Conservation (phyloP, 2,888 invertebrate species). For the Vannuccia rotundouncinata region DNA sequence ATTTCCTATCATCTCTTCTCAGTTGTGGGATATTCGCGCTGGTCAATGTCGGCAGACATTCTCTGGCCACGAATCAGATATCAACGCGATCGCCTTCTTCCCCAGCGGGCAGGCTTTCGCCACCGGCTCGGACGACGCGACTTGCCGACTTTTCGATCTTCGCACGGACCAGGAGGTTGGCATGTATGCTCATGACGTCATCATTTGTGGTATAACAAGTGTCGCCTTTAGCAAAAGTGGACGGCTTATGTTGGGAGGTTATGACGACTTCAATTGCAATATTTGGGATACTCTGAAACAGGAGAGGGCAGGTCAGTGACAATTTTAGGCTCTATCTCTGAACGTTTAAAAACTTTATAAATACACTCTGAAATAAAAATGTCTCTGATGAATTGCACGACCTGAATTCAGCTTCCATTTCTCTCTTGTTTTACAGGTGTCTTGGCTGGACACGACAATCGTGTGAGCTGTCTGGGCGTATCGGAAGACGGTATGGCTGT, state of each 20-base stretch:
- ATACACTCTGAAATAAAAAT: too few relatives aligned
- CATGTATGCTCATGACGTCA: slow-evolving; percentile 59
- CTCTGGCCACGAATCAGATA: slow-evolving; percentile 99
- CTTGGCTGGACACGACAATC: slow-evolving; percentile 97
- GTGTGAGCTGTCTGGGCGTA: slow-evolving; percentile 97
- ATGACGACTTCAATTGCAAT: slow-evolving; percentile 99
- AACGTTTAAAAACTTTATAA: background rate
- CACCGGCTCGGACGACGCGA: slow-evolving; percentile 62
- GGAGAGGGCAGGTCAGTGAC: slow-evolving; percentile 78
- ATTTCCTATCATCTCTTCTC: slow-evolving; percentile 42
- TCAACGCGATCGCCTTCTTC: slow-evolving; percentile 82
- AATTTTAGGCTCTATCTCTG: slow-evolving; percentile 40
- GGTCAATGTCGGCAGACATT: slow-evolving; percentile 99
- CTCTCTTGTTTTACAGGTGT: slow-evolving; percentile 80
- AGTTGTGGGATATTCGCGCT: slow-evolving; percentile 97
- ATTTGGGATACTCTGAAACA: slow-evolving; percentile 99
- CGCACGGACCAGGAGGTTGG: slow-evolving; percentile 99
- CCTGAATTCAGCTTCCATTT: too few relatives aligned
- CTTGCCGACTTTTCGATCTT: slow-evolving; percentile 98
- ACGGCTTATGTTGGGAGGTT: slow-evolving; percentile 88
- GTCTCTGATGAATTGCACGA: too few relatives aligned
- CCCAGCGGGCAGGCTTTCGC: slow-evolving; percentile 28
- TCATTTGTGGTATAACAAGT: slow-evolving; percentile 64
- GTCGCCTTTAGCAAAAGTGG: slow-evolving; percentile 98
- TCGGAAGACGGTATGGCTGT: slow-evolving; percentile 99